Evolutionary conservation across 2,113 vertebrate species (phyloP), one percentile per base, ranked within the genome.

Genomic region (Peromyscus leucopus): DNA sequence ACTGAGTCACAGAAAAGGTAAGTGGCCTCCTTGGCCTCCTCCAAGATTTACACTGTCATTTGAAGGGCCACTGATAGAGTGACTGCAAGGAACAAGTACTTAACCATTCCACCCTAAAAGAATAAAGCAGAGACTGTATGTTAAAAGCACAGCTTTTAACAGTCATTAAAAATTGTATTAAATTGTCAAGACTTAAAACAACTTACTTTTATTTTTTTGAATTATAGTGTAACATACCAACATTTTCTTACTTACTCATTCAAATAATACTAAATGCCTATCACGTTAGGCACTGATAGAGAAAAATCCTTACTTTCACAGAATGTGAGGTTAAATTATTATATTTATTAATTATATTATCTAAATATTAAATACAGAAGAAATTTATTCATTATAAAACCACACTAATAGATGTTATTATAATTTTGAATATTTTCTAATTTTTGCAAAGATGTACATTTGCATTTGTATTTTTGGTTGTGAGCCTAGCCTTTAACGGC

Each of bases 301-400:
- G 61, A 94, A 94, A 90, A 95, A 55, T 59, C 16, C 24, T 42
- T 86, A 82, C 4, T 42, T 10, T 91, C 24, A 42, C 9, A 12
- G 24, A 39, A 90, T 39, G 69, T 88, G 24, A 88, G 93, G 21
- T 89, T 87, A 95, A 97, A 87, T 55, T 78, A 86, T 82, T 42
- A 95, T 0, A 71, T 93, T 91, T 57, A 96, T 59, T 76, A 94
- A 76, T 36, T 94, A 51, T 57, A 90, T 86, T 87, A 85, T 3
- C 22, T 91, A 92, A 93, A 75, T 69, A 87, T 76, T 17, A 13
- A 84, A 91, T 93, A 79, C 4, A 92, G 4, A 69, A 85, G 51
- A 83, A 89, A 46, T n/a, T 80, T 24, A 21, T 22, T 69, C 59
- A 93, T 63, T 28, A 69, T 48, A 95, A 89, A 97, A 63, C 17